Conservation (phyloP, 2,113 vertebrate species). For the Salvelinus alpinus region DNA sequence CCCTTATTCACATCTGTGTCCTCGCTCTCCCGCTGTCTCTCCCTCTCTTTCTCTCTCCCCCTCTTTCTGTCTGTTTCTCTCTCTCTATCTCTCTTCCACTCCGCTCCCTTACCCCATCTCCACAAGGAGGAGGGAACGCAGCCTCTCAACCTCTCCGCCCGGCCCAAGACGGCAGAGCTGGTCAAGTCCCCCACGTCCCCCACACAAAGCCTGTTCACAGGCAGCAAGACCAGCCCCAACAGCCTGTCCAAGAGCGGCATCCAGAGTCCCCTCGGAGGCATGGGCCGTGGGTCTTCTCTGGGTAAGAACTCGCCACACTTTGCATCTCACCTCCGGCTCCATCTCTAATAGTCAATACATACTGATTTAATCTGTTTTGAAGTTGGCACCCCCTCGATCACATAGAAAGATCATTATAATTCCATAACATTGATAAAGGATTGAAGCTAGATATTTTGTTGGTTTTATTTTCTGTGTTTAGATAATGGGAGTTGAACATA, state of each 20-base stretch:
- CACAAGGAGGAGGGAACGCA: slow-evolving; percentile 93
- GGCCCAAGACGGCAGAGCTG: slow-evolving; percentile 93
- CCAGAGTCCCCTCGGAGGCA: slow-evolving; percentile 84
- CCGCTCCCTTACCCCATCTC: slow-evolving; percentile 1
- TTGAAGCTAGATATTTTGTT: neutral
- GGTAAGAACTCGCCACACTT: slow-evolving; percentile 75
- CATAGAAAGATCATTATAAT: neutral
- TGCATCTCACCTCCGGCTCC: neutral
- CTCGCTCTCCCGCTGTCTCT: slow-evolving; percentile 23
- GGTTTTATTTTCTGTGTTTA: slow-evolving; percentile 1
- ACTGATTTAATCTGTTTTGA: neutral
- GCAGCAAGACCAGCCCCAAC: slow-evolving; percentile 91
- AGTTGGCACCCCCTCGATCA: neutral
- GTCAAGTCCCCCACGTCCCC: slow-evolving; percentile 94
- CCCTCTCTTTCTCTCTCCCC: slow-evolving; percentile 31
- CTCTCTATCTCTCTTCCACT: slow-evolving; percentile 45
- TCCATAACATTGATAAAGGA: neutral
- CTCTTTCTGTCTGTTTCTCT: slow-evolving; percentile 5
- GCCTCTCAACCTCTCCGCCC: slow-evolving; percentile 95
- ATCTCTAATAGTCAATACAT: neutral
- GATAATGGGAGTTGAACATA: neutral
- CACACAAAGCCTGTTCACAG: slow-evolving; percentile 88
- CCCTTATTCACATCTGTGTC: slow-evolving; percentile 79
- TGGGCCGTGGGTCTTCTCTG: slow-evolving; percentile 91
- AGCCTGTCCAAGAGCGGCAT: slow-evolving; percentile 88